Evolutionary conservation across 2,797 vertebrate species (phyloP).

Genomic region (Sphaeramia orbicularis): DNA sequence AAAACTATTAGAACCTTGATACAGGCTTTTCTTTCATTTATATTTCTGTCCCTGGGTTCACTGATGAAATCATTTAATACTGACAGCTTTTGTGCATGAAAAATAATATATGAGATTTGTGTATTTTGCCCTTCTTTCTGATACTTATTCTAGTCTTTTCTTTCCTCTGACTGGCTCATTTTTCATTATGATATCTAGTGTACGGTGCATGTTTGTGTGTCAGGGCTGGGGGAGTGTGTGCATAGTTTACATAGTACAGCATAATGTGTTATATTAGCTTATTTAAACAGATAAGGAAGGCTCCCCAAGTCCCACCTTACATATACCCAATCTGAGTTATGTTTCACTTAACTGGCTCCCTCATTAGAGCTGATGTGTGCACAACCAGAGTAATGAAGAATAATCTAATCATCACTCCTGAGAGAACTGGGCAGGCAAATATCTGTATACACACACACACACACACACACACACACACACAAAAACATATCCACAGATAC

Average conservation of each 20-base stretch:
- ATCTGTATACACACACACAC: background rate
- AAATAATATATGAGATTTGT: background rate
- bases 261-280: conserved; percentile 61
- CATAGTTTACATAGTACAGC: conserved; percentile 33
- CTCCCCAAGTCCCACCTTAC: conserved; percentile 51
- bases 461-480: background rate
- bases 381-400: conserved; percentile 64
- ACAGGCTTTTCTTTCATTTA: too few species aligned
- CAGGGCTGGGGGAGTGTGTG: background rate
- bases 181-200: background rate
- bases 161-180: conserved; percentile 5
- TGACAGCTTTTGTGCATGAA: background rate
- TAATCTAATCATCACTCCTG: conserved; percentile 71
- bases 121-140: conserved; percentile 1
- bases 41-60: too few species aligned
- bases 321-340: conserved; percentile 29
- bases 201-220: background rate
- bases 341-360: conserved; percentile 64
- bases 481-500: conserved; percentile 4
- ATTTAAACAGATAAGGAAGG: conserved; percentile 54
- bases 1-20: too few species aligned
- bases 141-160: conserved; percentile 19
- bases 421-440: conserved; percentile 44
- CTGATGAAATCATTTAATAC: too few species aligned
- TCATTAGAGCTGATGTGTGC: conserved; percentile 71